Percentiles rank a stretch among this genome's conserved stretches.
Conservation (phyloP, 2,113 vertebrate genomes). For the Egretta garzetta region DNA sequence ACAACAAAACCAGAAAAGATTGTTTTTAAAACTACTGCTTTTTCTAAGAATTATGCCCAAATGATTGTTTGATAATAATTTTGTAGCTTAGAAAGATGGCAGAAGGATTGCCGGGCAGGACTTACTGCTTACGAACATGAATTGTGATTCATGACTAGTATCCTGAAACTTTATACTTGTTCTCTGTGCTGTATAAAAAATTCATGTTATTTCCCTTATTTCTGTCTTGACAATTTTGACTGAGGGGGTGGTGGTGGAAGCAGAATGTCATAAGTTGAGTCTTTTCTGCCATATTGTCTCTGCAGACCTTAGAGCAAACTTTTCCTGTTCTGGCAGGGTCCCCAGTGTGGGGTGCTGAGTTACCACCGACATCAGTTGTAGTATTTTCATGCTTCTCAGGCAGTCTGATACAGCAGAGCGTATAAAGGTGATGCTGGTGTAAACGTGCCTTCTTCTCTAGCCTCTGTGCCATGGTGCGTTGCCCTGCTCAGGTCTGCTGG, state of each 20-base stretch:
- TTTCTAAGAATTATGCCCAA: background rate
- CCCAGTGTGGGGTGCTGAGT: background rate
- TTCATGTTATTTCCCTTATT: background rate
- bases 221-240: background rate
- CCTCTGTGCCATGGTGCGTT: rapidly evolving
- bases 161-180: background rate
- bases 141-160: no score
- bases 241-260: no score
- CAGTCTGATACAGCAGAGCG: rapidly evolving
- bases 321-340: background rate
- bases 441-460: rapidly evolving
- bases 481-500: background rate
- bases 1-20: background rate
- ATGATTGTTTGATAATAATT: background rate
- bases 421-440: rapidly evolving
- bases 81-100: background rate
- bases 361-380: background rate
- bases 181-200: background rate
- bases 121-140: background rate
- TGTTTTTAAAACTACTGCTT: background rate
- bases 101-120: background rate
- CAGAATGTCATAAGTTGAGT: background rate
- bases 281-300: rapidly evolving
- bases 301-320: background rate
- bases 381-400: background rate